Evolutionary conservation across 2,888 invertebrate genomes (phyloP).

Genomic region (Drosophila algonquin): DNA sequence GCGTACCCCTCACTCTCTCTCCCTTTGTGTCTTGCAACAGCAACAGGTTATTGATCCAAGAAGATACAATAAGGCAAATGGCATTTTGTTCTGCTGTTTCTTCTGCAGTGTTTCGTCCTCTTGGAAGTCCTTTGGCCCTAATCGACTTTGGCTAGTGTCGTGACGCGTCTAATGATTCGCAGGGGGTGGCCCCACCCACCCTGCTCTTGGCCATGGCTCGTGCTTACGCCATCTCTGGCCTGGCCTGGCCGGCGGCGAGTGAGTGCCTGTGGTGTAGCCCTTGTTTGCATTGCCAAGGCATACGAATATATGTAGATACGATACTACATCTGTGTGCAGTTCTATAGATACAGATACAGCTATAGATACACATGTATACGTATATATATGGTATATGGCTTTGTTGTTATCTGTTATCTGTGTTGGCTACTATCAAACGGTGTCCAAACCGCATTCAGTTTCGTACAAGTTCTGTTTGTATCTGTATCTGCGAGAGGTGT

Average conservation of each 20-base stretch:
- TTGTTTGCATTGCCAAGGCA: constrained; percentile 63
- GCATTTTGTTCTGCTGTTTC: background rate
- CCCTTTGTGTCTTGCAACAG: constrained; percentile 1
- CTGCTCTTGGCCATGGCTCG: background rate
- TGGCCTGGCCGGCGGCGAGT: background rate
- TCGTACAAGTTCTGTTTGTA: constrained; percentile 23
- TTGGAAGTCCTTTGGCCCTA: constrained; percentile 51
- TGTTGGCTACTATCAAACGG: constrained; percentile 45
- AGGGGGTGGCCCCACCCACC: constrained; percentile 14
- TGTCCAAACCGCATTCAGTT: constrained; percentile 45
- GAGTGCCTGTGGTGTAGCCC: constrained; percentile 17
- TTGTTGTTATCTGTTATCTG: constrained; percentile 73
- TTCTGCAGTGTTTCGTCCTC: constrained; percentile 7
- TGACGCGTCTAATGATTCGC: constrained; percentile 73
- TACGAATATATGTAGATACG: background rate
- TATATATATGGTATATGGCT: constrained; percentile 31
- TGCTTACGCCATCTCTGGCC: constrained; percentile 44
- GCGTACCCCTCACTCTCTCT: background rate
- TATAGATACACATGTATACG: background rate
- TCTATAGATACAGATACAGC: constrained; percentile 19
- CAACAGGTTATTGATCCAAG: constrained; percentile 75
- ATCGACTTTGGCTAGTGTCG: constrained; percentile 64
- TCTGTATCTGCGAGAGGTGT: too few relatives aligned
- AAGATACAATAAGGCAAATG: constrained; percentile 45
- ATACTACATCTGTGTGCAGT: background rate